These are phyloP conservation scores for Drosophila pachea DNA, from an alignment of 1,140 invertebrate species.

Conservation along the genomic window DNA sequence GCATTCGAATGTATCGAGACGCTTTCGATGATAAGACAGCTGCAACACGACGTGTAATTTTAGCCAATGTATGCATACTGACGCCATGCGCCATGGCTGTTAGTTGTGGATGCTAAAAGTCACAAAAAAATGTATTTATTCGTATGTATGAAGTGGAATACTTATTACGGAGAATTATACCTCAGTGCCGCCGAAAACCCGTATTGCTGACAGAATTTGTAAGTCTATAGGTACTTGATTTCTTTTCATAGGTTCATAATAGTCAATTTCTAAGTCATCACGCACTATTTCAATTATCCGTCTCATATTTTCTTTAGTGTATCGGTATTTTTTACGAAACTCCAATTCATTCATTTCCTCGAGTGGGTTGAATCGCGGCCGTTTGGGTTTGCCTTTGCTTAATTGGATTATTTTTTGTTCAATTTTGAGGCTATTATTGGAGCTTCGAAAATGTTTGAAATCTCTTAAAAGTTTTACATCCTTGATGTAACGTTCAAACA, in stretches of 20 bases:
- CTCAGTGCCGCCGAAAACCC: constrained; percentile 66
- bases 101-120: constrained; percentile 55
- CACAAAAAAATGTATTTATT: background rate
- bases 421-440: background rate
- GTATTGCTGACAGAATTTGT: constrained; percentile 64
- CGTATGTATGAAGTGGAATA: background rate
- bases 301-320: constrained; percentile 64
- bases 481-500: constrained; percentile 43
- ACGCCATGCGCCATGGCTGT: constrained; percentile 62
- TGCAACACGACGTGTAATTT: constrained; percentile 66
- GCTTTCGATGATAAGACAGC: constrained; percentile 65
- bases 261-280: constrained; percentile 68
- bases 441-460: constrained; percentile 24
- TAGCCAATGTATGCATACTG: constrained; percentile 53
- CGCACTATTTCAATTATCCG: constrained; percentile 68
- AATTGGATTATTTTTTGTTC: background rate
- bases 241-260: constrained; percentile 48
- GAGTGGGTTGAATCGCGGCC: constrained; percentile 59
- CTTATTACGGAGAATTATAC: constrained; percentile 27
- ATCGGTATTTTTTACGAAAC: constrained; percentile 65
- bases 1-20: constrained; percentile 69
- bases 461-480: constrained; percentile 50
- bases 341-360: constrained; percentile 61
- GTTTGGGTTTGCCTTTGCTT: constrained; percentile 21
- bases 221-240: constrained; percentile 68